phyloP scores from a whole-genome alignment of 2,888 invertebrate species.

The Drosophila stalkeri region DNA sequence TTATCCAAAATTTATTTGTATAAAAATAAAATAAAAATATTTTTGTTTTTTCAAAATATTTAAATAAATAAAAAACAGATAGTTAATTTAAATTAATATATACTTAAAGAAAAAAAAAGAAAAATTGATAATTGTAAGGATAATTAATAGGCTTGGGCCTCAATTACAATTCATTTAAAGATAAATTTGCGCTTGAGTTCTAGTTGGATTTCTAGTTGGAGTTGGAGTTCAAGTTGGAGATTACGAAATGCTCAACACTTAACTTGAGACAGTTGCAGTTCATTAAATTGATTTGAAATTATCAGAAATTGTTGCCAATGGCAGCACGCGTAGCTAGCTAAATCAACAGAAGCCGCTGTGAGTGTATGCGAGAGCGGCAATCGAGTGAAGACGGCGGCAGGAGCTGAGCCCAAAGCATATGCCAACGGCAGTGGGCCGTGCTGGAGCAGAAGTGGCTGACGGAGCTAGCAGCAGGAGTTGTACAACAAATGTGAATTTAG shows the following conservation, averaged over 20 bases:
- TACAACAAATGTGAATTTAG: slow-evolving; percentile 74
- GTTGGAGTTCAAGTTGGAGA: neutral
- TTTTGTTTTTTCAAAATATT: no score
- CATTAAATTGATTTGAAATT: slow-evolving; percentile 27
- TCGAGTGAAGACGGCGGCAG: neutral
- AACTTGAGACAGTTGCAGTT: slow-evolving; percentile 3
- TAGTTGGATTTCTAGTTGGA: neutral
- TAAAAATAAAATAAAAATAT: no score
- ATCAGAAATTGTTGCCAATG: slow-evolving; percentile 13
- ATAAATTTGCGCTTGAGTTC: neutral
- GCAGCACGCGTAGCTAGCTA: slow-evolving; percentile 13
- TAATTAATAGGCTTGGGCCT: neutral
- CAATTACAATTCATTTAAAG: neutral
- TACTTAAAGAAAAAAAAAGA: no score
- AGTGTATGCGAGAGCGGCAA: slow-evolving; percentile 12
- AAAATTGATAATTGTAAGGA: neutral
- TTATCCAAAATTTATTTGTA: no score
- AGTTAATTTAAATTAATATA: no score
- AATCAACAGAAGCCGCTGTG: slow-evolving; percentile 3
- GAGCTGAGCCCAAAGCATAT: slow-evolving; percentile 4
- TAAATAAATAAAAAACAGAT: no score
- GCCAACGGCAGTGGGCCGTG: neutral
- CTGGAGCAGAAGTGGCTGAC: neutral
- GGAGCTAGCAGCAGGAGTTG: neutral
- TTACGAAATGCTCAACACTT: neutral